A percentile compares a stretch with the other conserved stretches of the same genome.
phyloP scores from a whole-genome alignment of 2,888 invertebrate genomes.

The Ochropleura leucogaster region DNA sequence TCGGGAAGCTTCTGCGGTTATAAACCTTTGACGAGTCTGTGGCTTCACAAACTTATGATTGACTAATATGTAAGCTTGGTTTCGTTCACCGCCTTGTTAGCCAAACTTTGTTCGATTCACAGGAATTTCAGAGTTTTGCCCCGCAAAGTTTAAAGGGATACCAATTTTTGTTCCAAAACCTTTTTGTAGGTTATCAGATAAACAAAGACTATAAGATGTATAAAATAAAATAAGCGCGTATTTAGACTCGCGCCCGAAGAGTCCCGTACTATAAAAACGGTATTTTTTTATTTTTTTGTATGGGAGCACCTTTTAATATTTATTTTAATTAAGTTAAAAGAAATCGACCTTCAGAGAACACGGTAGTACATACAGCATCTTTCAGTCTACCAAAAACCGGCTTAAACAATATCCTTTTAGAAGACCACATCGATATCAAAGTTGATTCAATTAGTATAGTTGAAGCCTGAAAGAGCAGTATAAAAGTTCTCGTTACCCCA shows the following conservation, averaged over 20 bases:
- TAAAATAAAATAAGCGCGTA: background rate
- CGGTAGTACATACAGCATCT: background rate
- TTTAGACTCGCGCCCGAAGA: too few relatives aligned
- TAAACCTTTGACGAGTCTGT: constrained; percentile 33
- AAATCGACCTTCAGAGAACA: too few relatives aligned
- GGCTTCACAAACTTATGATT: constrained; percentile 56
- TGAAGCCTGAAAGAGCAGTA: too few relatives aligned
- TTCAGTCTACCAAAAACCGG: background rate
- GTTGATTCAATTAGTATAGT: background rate
- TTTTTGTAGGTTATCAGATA: background rate
- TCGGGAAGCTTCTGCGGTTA: constrained; percentile 1
- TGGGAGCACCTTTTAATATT: too few relatives aligned
- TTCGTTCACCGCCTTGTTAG: constrained; percentile 29
- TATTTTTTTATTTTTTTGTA: too few relatives aligned
- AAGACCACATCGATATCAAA: background rate
- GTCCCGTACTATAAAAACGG: too few relatives aligned
- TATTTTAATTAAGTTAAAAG: too few relatives aligned
- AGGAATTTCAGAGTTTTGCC: background rate
- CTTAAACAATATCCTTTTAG: background rate
- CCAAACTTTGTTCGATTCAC: constrained; percentile 46
- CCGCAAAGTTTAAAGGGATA: background rate
- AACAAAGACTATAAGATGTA: background rate
- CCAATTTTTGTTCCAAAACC: constrained; percentile 12
- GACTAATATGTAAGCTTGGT: constrained; percentile 45
- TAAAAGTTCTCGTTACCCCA: too few relatives aligned